phyloP scores from a whole-genome alignment of 2,888 invertebrate species.

The Zaprionus bogoriensis region DNA sequence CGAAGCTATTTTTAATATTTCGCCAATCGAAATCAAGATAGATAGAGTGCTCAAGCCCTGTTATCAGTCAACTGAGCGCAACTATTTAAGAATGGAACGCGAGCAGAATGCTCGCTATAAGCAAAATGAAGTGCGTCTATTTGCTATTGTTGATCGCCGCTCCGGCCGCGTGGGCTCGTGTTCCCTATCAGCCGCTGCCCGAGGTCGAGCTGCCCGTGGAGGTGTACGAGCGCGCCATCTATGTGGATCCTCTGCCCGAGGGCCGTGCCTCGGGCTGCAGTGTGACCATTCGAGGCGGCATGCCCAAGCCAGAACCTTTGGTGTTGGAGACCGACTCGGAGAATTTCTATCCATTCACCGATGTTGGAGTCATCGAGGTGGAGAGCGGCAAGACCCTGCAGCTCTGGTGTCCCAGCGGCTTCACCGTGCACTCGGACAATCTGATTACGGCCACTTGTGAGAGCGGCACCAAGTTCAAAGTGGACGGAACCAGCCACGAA shows the following conservation, averaged over 20 bases:
- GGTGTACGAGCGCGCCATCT: constrained; percentile 35
- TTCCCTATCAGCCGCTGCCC: constrained; percentile 39
- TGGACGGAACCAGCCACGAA: constrained; percentile 60
- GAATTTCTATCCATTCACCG: constrained; percentile 72
- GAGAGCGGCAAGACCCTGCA: constrained; percentile 68
- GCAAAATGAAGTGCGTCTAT: constrained; percentile 64
- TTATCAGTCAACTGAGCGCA: neutral
- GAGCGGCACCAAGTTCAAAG: constrained; percentile 71
- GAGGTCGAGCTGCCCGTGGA: constrained; percentile 55
- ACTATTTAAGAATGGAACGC: constrained; percentile 56
- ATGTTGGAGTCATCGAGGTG: constrained; percentile 70
- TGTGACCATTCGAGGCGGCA: constrained; percentile 68
- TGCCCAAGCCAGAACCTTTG: constrained; percentile 85
- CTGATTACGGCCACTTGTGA: constrained; percentile 78
- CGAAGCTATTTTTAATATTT: constrained; percentile 49
- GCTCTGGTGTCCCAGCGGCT: constrained; percentile 78
- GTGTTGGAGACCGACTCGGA: constrained; percentile 83
- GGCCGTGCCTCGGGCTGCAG: constrained; percentile 66
- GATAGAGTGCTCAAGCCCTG: constrained; percentile 9
- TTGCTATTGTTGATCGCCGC: constrained; percentile 53
- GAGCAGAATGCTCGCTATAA: constrained; percentile 16
- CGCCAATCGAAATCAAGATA: constrained; percentile 24
- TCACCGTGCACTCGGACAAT: constrained; percentile 53
- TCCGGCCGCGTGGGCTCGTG: constrained; percentile 44
- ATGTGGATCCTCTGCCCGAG: constrained; percentile 33